Base-by-base conservation (phyloP, 2,113 vertebrate species). In the Chaetorhynchus papuensis region DNA sequence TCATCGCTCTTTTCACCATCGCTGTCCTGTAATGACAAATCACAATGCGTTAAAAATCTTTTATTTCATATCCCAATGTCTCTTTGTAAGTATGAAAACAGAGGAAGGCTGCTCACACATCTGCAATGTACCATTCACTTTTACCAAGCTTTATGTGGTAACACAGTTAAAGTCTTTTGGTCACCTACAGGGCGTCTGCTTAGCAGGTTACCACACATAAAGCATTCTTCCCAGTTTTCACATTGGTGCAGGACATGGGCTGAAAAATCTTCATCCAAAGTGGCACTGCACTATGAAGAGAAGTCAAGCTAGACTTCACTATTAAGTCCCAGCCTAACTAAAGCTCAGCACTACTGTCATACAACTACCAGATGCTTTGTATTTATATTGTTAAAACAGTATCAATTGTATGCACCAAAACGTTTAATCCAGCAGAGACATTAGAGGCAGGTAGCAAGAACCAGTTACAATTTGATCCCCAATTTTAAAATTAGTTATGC, bases 1-100 rank as follows among this genome's bases (percentile, higher is more conserved):
- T 99, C 98, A 70, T 99, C 98, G 1, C 98, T 99, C 94, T 99
- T 99, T 89, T 99, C 98, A 35, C 97, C 98, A 89, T 99, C 98
- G 0, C 98, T 99, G 95, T 99, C 98, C 98, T 99, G 96, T 60
- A 98, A 76, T 20, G 60, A 97, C 70, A 98, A 96, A 88, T 54
- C 30, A 77, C 10, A 79, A 60, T 6, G 24, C 17, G 21, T 88
- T 82, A 89, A 71, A 83, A 77, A 74, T 17, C 2, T 44, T 28
- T 8, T 41, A 49, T 41, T 81, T 71, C 37, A 52, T 59, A 86
- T 41, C 5, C 16, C 30, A n/a, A 31, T 0, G 0, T 65, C 44
- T 82, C 45, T 69, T 27, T 28, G 35, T 11, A 53, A 78, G 11
- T 81, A 63, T 21, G 9, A 18, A 78, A 94, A 89, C 70, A 19